Percentiles rank a stretch among this genome's conserved stretches.
Conservation (phyloP, 2,797 vertebrate species). For the Apogon talboti region DNA sequence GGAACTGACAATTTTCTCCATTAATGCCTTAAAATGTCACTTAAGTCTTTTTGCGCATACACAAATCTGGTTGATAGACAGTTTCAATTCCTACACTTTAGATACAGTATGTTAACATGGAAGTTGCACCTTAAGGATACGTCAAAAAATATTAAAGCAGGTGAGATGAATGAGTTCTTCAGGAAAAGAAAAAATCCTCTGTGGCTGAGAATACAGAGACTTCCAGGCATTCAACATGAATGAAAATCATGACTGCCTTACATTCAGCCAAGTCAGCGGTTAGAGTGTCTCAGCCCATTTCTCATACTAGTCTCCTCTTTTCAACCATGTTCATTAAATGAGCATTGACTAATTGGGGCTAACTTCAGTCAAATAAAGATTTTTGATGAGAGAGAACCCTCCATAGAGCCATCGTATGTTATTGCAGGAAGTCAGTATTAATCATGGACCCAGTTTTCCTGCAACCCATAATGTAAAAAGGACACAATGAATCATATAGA, state of each 20-base stretch:
- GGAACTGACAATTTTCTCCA: too few relatives aligned
- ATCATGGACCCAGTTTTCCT: not conserved
- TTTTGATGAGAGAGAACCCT: not conserved
- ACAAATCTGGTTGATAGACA: too few relatives aligned
- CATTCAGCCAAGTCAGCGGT: not conserved
- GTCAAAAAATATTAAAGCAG: too few relatives aligned
- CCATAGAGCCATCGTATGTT: not conserved
- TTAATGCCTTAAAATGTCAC: too few relatives aligned
- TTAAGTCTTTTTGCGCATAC: too few relatives aligned
- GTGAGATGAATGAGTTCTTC: too few relatives aligned
- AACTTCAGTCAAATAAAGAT: not conserved
- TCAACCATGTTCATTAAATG: not conserved
- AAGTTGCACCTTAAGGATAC: too few relatives aligned
- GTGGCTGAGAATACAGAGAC: too few relatives aligned
- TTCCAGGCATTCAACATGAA: too few relatives aligned
- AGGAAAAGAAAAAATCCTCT: too few relatives aligned
- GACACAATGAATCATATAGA: not conserved
- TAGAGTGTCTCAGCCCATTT: not conserved
- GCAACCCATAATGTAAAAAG: not conserved
- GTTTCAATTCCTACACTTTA: too few relatives aligned
- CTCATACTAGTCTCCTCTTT: not conserved
- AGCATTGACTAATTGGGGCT: not conserved
- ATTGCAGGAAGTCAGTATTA: not conserved
- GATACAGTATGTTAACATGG: too few relatives aligned
- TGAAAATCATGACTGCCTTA: not conserved